Evolutionary conservation across 2,797 vertebrate species (phyloP).

Genomic region (Pantherophis alleghaniensis): DNA sequence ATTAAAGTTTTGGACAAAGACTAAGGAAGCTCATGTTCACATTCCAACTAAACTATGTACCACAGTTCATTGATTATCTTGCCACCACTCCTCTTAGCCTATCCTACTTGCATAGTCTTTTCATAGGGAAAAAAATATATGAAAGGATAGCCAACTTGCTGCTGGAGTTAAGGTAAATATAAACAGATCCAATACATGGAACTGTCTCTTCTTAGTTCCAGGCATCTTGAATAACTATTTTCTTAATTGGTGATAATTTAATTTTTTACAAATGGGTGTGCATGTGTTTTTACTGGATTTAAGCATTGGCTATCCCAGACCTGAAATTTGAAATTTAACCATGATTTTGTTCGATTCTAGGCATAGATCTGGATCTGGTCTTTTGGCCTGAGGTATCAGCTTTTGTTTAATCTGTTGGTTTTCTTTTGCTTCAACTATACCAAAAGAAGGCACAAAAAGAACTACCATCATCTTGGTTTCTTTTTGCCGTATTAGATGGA

Average conservation of each 20-base stretch:
- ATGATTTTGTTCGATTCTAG: background rate
- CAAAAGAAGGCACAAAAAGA: background rate
- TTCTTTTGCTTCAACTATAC: background rate
- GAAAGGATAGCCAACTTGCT: background rate
- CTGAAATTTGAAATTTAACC: background rate
- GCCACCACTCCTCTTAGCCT: background rate
- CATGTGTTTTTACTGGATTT: background rate
- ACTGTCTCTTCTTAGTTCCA: background rate
- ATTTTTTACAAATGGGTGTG: background rate
- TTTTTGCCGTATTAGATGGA: background rate
- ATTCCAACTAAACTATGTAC: background rate
- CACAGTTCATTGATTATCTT: background rate
- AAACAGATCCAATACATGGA: background rate
- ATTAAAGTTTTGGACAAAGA: background rate
- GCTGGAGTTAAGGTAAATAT: background rate
- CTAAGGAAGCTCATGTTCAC: background rate
- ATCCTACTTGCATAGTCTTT: background rate
- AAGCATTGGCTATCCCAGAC: background rate
- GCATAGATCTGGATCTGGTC: background rate
- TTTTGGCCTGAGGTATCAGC: too few species aligned
- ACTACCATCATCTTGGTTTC: background rate
- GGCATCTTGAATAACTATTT: background rate
- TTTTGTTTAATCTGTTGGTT: background rate
- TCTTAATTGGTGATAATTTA: background rate
- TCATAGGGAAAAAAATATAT: background rate